A percentile compares a stretch with the other conserved stretches of the same genome.
Conservation (phyloP, 2,797 vertebrate species). For the Enteromius paludinosus region DNA sequence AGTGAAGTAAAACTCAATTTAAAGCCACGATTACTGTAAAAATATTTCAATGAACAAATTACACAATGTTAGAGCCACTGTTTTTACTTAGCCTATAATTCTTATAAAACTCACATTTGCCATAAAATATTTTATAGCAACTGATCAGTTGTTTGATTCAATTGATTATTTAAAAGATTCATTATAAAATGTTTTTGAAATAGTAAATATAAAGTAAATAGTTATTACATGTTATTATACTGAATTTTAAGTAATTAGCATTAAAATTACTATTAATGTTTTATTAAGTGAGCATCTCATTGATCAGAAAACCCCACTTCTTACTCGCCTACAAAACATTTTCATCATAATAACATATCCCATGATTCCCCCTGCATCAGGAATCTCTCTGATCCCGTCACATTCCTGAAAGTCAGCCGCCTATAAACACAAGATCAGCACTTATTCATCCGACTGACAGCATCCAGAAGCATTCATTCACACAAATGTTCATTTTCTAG, state of each 20-base stretch:
- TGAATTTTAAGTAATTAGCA: not conserved
- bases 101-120: not conserved
- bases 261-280: not conserved
- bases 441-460: not conserved
- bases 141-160: not conserved
- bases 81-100: not conserved
- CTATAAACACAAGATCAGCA: not conserved
- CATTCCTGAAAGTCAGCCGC: not conserved
- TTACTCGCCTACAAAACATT: not conserved
- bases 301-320: not conserved
- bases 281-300: not conserved
- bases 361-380: not conserved
- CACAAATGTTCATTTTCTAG: not conserved
- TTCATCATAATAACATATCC: slow-evolving; percentile 1
- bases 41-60: not conserved
- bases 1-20: not conserved
- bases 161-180: too few relatives aligned
- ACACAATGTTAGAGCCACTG: not conserved
- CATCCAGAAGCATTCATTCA: not conserved
- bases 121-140: not conserved
- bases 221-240: not conserved
- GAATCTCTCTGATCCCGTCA: not conserved
- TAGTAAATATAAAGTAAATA: not conserved
- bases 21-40: not conserved
- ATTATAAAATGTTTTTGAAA: not conserved